Conservation (phyloP, 2,113 vertebrate genomes). For the Herpetotheres cachinnans region DNA sequence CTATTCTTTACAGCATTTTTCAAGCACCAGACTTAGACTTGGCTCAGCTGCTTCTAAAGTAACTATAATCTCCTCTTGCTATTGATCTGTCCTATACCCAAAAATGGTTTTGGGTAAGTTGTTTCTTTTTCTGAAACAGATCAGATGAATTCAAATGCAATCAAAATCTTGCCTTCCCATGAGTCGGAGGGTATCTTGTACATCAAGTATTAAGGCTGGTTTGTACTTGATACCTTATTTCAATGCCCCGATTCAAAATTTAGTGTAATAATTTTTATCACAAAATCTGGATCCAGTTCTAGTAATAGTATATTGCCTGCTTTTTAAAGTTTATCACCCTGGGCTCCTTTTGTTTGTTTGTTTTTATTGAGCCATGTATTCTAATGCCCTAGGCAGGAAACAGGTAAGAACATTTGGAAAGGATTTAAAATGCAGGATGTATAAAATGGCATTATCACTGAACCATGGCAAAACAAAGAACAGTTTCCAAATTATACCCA, state of each 20-base stretch:
- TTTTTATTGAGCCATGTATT: neutral
- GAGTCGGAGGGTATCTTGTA: neutral
- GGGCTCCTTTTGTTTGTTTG: neutral
- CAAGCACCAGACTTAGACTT: rapidly evolving
- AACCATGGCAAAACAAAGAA: neutral
- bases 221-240: neutral
- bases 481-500: neutral
- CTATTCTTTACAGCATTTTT: neutral
- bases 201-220: neutral
- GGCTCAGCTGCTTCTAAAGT: neutral
- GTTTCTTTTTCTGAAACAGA: neutral
- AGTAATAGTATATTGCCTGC: neutral
- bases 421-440: neutral
- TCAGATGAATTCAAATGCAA: neutral
- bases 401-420: neutral
- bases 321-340: neutral
- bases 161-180: neutral
- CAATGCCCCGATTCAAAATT: neutral
- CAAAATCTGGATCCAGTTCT: neutral
- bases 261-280: neutral
- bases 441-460: neutral
- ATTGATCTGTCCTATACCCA: neutral
- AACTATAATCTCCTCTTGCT: neutral
- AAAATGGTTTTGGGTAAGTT: neutral
- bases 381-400: neutral